Percentiles rank a stretch among this genome's conserved stretches.
phyloP scores from a whole-genome alignment of 2,888 invertebrate genomes.

The Argyresthia goedartella region DNA sequence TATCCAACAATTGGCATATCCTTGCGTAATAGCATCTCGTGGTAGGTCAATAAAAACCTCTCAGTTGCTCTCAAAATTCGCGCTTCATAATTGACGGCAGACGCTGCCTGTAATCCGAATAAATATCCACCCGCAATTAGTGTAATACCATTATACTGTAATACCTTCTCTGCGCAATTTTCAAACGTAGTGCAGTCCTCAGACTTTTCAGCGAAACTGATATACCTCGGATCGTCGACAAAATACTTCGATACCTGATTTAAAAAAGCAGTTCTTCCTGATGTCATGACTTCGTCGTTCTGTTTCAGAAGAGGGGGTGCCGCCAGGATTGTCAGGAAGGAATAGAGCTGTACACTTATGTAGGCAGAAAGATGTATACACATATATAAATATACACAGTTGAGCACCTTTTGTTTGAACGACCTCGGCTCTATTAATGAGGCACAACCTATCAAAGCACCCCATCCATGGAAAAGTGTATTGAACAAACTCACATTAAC shows the following conservation, averaged over 20 bases:
- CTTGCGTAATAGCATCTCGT: slow-evolving; percentile 43
- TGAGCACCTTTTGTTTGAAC: slow-evolving; percentile 38
- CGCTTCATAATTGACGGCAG: slow-evolving; percentile 40
- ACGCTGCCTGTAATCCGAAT: slow-evolving; percentile 27
- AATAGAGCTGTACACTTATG: slow-evolving; percentile 38
- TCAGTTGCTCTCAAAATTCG: slow-evolving; percentile 29
- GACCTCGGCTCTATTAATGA: slow-evolving; percentile 29
- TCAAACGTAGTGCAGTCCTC: slow-evolving; percentile 25
- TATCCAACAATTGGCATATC: slow-evolving; percentile 21
- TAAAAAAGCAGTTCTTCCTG: slow-evolving; percentile 30
- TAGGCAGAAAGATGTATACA: slow-evolving; percentile 38
- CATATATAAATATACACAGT: slow-evolving; percentile 34
- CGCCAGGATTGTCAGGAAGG: slow-evolving; percentile 39
- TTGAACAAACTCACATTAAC: slow-evolving; percentile 20
- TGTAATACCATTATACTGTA: slow-evolving; percentile 33
- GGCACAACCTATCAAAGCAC: slow-evolving; percentile 34
- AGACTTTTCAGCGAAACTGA: slow-evolving; percentile 27
- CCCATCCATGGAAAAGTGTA: slow-evolving; percentile 36
- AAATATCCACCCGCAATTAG: slow-evolving; percentile 29
- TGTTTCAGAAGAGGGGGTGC: slow-evolving; percentile 34
- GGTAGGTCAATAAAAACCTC: slow-evolving; percentile 34
- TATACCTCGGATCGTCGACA: slow-evolving; percentile 27
- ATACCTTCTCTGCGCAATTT: slow-evolving; percentile 25
- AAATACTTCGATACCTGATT: slow-evolving; percentile 28
- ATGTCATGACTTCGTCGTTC: slow-evolving; percentile 31